Conservation (phyloP, 2,888 invertebrate species). For the Philereme vetulata region DNA sequence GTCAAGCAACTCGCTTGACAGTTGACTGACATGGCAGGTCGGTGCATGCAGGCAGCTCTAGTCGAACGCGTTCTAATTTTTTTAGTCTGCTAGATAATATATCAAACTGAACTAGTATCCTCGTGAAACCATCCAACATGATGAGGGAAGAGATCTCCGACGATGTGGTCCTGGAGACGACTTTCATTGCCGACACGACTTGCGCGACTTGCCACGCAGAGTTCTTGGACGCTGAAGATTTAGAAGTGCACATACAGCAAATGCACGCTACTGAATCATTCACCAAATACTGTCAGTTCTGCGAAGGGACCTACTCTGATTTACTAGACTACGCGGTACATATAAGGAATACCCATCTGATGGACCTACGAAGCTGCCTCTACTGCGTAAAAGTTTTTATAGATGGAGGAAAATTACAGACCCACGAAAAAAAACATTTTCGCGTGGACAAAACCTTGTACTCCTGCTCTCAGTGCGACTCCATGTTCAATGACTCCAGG, state of each 20-base stretch:
- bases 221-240: conserved; percentile 65
- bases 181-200: conserved; percentile 47
- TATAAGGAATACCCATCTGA: conserved; percentile 55
- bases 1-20: too few relatives aligned
- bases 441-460: conserved; percentile 28
- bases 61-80: too few relatives aligned
- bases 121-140: conserved; percentile 1
- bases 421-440: conserved; percentile 57
- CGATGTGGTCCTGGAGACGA: conserved; percentile 1
- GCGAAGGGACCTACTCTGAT: conserved; percentile 45
- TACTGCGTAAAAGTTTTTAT: conserved; percentile 58
- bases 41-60: too few relatives aligned
- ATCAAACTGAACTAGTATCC: too few relatives aligned
- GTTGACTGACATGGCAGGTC: too few relatives aligned
- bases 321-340: conserved; percentile 55
- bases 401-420: conserved; percentile 30
- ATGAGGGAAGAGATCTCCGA: not conserved
- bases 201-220: conserved; percentile 62
- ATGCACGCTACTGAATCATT: conserved; percentile 46
- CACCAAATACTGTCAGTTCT: conserved; percentile 52
- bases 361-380: conserved; percentile 48
- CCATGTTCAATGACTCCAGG: conserved; percentile 37
- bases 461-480: conserved; percentile 59
- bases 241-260: conserved; percentile 57
- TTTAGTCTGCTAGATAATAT: too few relatives aligned